These are phyloP conservation scores for Heliconius ethilla DNA, from an alignment of 2,888 invertebrate species.

Conservation along the genomic window DNA sequence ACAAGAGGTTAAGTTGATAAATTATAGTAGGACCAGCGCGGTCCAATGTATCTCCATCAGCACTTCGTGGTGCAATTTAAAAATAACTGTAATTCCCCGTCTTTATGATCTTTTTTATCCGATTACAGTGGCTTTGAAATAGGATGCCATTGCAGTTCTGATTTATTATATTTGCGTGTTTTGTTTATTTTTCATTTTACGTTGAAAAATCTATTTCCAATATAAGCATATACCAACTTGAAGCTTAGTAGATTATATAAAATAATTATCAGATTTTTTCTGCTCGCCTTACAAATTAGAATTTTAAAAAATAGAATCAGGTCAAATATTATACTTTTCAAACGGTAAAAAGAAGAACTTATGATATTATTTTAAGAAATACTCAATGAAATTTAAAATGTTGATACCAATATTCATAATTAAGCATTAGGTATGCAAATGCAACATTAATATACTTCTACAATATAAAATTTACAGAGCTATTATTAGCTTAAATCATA, in stretches of 20 bases:
- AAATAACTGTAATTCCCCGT: conserved; percentile 60
- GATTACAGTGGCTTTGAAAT: conserved; percentile 25
- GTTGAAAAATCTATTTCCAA: neutral
- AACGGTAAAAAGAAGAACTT: neutral
- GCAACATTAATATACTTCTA: conserved; percentile 10
- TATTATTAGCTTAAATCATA: conserved; percentile 31
- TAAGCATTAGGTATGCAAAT: neutral
- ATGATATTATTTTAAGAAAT: neutral
- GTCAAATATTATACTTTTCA: neutral
- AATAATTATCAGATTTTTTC: neutral
- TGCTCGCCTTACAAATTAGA: neutral
- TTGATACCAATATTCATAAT: neutral
- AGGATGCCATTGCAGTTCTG: conserved; percentile 20
- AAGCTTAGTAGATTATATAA: neutral
- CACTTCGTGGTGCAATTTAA: conserved; percentile 60
- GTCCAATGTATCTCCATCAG: conserved; percentile 77
- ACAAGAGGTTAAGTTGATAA: conserved; percentile 71
- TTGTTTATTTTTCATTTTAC: neutral
- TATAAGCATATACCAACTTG: neutral
- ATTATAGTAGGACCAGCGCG: conserved; percentile 58
- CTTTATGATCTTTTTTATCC: conserved; percentile 34
- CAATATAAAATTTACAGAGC: conserved; percentile 27
- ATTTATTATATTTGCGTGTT: conserved; percentile 19
- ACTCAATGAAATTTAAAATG: neutral
- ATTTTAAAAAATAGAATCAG: neutral